Conservation (phyloP, 2,113 vertebrate genomes). For the Ibidorhyncha struthersii region DNA sequence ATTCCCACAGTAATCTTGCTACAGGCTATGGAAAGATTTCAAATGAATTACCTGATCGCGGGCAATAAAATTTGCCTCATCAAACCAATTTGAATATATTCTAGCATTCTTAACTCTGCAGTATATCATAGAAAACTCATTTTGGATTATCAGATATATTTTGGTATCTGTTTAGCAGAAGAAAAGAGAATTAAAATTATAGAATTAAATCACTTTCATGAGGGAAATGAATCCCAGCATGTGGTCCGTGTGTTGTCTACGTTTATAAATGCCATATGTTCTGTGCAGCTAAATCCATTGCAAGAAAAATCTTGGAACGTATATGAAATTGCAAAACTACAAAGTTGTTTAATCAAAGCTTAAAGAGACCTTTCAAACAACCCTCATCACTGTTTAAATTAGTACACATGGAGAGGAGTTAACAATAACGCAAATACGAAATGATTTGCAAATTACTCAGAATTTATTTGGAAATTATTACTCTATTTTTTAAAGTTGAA, state of each 20-base stretch:
- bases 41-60: slow-evolving; percentile 78
- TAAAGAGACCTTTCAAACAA: slow-evolving; percentile 57
- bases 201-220: slow-evolving; percentile 59
- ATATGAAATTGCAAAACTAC: slow-evolving; percentile 40
- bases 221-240: slow-evolving; percentile 64
- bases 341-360: slow-evolving; percentile 50
- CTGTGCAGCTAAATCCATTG: slow-evolving; percentile 25
- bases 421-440: neutral
- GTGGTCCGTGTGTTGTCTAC: slow-evolving; percentile 54
- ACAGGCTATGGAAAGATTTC: slow-evolving; percentile 83
- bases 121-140: slow-evolving; percentile 80
- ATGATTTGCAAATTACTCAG: slow-evolving; percentile 15
- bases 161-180: slow-evolving; percentile 59
- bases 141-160: slow-evolving; percentile 66
- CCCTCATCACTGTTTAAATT: slow-evolving; percentile 38
- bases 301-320: slow-evolving; percentile 36
- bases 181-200: slow-evolving; percentile 65
- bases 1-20: slow-evolving; percentile 83
- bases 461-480: slow-evolving; percentile 43
- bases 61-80: slow-evolving; percentile 76
- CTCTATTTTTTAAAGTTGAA: slow-evolving; percentile 10
- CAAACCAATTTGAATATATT: slow-evolving; percentile 71
- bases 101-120: slow-evolving; percentile 77
- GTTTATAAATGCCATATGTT: slow-evolving; percentile 62
- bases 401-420: slow-evolving; percentile 19